Evolutionary conservation across 2,113 vertebrate species (phyloP).

Genomic region (Pachyramphus minor): DNA sequence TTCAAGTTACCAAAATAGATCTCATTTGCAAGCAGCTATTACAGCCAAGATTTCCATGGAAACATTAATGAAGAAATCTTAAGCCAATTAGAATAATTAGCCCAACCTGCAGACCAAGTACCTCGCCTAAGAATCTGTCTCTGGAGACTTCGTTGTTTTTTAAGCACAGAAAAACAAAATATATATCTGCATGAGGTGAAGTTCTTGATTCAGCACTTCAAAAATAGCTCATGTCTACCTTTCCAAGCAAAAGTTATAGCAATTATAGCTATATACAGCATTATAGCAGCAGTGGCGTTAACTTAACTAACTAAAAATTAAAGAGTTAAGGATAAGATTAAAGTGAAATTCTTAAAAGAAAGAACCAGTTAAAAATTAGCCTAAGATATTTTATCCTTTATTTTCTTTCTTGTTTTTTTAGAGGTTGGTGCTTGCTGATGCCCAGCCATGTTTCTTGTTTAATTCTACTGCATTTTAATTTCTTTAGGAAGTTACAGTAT

Average conservation of each 20-base stretch:
- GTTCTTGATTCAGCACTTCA: background rate
- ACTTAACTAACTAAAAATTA: background rate
- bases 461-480: background rate
- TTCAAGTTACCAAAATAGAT: background rate
- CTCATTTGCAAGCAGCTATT: background rate
- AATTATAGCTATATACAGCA: background rate
- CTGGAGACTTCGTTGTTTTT: background rate
- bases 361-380: background rate
- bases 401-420: background rate
- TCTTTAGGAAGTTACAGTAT: background rate
- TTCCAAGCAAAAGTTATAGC: background rate
- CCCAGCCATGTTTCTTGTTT: background rate
- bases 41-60: background rate
- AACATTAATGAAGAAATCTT: slow-evolving; percentile 17
- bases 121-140: background rate
- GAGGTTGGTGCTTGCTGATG: background rate
- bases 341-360: background rate
- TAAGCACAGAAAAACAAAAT: background rate
- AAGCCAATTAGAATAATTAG: background rate
- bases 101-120: background rate
- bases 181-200: background rate
- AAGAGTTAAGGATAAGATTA: background rate
- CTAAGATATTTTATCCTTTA: background rate
- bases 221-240: background rate
- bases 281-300: background rate